Evolutionary conservation across 2,888 invertebrate species (phyloP).

Genomic region (Amphimallon solstitiale): DNA sequence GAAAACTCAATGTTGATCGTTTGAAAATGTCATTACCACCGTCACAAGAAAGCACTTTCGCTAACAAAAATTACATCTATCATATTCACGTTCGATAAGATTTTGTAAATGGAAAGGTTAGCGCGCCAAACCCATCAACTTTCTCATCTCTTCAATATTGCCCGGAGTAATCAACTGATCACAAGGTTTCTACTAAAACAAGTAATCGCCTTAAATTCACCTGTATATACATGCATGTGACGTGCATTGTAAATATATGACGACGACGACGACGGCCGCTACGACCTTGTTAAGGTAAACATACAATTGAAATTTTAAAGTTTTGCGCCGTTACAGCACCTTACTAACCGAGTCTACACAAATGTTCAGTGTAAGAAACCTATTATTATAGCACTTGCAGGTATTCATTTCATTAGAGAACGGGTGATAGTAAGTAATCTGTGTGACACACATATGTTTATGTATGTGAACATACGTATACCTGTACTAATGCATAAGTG

Average conservation of each 20-base stretch:
- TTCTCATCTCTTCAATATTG: constrained; percentile 30
- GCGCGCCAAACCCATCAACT: constrained; percentile 33
- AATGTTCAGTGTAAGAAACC: constrained; percentile 15
- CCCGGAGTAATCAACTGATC: constrained; percentile 36
- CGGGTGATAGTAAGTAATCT: constrained; percentile 11
- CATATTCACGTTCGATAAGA: constrained; percentile 1
- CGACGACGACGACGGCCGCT: not conserved
- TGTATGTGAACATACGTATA: too few relatives aligned
- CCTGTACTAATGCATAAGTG: too few relatives aligned
- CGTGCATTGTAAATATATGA: constrained; percentile 3
- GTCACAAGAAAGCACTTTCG: constrained; percentile 1
- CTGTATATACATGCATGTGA: constrained; percentile 16
- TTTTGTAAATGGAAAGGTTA: constrained; percentile 24
- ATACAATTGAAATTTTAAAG: constrained; percentile 42
- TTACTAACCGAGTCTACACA: not conserved
- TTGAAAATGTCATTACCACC: constrained; percentile 5
- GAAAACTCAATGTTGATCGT: not conserved
- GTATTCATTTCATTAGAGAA: constrained; percentile 27
- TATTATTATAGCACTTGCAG: constrained; percentile 28
- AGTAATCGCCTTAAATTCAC: constrained; percentile 28
- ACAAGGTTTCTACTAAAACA: constrained; percentile 40
- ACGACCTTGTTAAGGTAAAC: constrained; percentile 46
- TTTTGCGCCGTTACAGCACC: constrained; percentile 1
- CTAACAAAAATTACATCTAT: not conserved
- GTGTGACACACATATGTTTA: constrained; percentile 5